Evolutionary conservation across 2,888 invertebrate genomes (phyloP).

Genomic region (Uloborus plumipes): DNA sequence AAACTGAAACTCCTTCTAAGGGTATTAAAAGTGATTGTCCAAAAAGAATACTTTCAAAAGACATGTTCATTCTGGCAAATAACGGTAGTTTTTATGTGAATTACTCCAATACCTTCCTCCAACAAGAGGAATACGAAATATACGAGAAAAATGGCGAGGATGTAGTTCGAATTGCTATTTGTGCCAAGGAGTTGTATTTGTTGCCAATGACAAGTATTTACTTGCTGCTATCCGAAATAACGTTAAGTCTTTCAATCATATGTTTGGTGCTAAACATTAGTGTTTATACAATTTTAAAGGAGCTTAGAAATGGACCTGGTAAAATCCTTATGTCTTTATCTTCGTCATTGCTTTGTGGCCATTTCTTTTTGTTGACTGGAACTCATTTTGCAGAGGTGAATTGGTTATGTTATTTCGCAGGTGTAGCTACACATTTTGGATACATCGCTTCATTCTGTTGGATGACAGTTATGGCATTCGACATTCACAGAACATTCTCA

Average conservation of each 20-base stretch:
- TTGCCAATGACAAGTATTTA: slow-evolving; percentile 33
- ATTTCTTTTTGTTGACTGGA: slow-evolving; percentile 57
- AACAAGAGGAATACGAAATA: slow-evolving; percentile 32
- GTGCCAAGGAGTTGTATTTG: slow-evolving; percentile 33
- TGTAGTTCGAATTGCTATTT: slow-evolving; percentile 24
- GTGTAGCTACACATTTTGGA: slow-evolving; percentile 73
- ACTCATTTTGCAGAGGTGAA: background rate
- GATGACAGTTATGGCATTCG: slow-evolving; percentile 75
- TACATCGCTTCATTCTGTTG: slow-evolving; percentile 75
- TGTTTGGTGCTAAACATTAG: slow-evolving; percentile 60
- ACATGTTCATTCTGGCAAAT: slow-evolving; percentile 19
- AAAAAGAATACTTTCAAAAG: slow-evolving; percentile 10
- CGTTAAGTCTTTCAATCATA: slow-evolving; percentile 58
- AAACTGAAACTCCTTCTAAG: background rate
- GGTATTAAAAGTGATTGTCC: slow-evolving; percentile 26
- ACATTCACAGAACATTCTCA: slow-evolving; percentile 68
- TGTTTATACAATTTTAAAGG: slow-evolving; percentile 48
- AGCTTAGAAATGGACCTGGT: slow-evolving; percentile 65
- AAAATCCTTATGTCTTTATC: slow-evolving; percentile 65
- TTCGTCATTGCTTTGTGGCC: slow-evolving; percentile 54
- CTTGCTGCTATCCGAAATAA: slow-evolving; percentile 55
- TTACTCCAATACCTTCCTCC: slow-evolving; percentile 8
- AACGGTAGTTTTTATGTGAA: slow-evolving; percentile 55
- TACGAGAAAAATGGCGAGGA: background rate
- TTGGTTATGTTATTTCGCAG: slow-evolving; percentile 71